Base-by-base conservation (phyloP, 1,140 invertebrate species). In the Macrotrachela quadricornifera region DNA sequence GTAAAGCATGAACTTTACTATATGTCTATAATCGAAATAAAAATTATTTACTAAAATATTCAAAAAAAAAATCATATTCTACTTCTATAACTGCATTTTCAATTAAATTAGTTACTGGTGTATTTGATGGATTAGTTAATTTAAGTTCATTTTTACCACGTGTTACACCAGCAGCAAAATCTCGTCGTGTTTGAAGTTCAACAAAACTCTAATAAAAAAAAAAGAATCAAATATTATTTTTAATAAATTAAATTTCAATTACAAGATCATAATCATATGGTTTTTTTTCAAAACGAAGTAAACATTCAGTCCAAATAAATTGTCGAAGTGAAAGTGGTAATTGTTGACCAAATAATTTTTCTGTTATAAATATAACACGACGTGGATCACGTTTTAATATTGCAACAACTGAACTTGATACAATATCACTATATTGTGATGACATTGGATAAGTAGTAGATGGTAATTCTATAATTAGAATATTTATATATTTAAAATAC, bases 61-160 rank as follows among this genome's bases (percentile, higher is more conserved):
- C n/a, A n/a, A n/a, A n/a, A n/a, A n/a, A n/a, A n/a, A n/a, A n/a
- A n/a, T n/a, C n/a, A 30, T 30, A 2, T 30, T 50, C 13, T 60
- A 68, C 64, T 63, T 69, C 66, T 44, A 65, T 60, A 17, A 67
- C 65, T 57, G 64, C 62, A 56, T 66, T 69, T 56, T 68, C 62
- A 48, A 69, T 68, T 9, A 69, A 56, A 15, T 64, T 63, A 51
- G 61, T 59, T n/a, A 69, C 65, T 11, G 67, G 65, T 17, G 67
- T 67, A 50, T 61, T 62, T 40, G 66, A 66, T 1, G 67, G 62
- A 51, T 64, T 55, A 47, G 59, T 62, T 21, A 68, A 62, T 51
- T 59, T 60, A 42, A 69, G 54, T 45, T 66, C 63, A 40, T 59
- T 58, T 14, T 66, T 58, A 2, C 64, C 63, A 49, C 62, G 52